A percentile compares a stretch with the other conserved stretches of the same genome.
These are phyloP conservation scores for Drosophila atripex DNA, from an alignment of 2,888 invertebrate genomes.

Conservation along the genomic window DNA sequence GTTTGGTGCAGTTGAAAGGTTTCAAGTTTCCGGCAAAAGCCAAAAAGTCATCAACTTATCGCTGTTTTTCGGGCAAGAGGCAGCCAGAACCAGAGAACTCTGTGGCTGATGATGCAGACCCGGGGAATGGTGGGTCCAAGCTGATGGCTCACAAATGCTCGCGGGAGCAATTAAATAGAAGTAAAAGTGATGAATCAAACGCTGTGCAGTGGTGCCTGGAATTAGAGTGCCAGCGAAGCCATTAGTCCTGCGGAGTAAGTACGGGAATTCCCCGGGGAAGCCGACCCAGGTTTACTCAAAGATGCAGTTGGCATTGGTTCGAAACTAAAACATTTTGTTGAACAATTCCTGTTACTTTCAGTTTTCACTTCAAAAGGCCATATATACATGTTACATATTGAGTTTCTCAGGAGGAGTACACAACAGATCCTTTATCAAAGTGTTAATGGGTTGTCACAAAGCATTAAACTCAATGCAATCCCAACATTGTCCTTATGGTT, in stretches of 20 bases:
- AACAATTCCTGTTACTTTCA: not conserved
- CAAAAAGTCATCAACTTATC: constrained; percentile 60
- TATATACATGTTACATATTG: too few species aligned
- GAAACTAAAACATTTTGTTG: not conserved
- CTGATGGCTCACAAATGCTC: constrained; percentile 19
- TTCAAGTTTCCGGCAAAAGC: constrained; percentile 54
- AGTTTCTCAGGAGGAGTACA: not conserved
- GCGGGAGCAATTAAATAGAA: constrained; percentile 45
- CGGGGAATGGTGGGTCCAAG: not conserved
- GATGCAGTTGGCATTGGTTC: not conserved
- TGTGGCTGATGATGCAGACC: not conserved
- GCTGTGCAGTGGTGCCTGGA: not conserved
- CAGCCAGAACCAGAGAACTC: constrained; percentile 1
- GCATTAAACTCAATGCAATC: not conserved
- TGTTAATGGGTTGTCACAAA: too few species aligned
- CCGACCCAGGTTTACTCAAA: not conserved
- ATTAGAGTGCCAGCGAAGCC: constrained; percentile 11
- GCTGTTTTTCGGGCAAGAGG: constrained; percentile 36
- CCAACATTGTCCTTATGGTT: not conserved
- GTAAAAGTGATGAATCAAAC: constrained; percentile 50
- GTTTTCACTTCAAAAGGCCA: not conserved
- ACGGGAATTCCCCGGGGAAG: constrained; percentile 10
- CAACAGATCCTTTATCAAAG: too few species aligned
- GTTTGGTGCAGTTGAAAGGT: constrained; percentile 39
- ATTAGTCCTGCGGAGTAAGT: constrained; percentile 19